These are phyloP conservation scores for Drosophila ohnishii DNA, from an alignment of 1,140 invertebrate species.

Conservation along the genomic window DNA sequence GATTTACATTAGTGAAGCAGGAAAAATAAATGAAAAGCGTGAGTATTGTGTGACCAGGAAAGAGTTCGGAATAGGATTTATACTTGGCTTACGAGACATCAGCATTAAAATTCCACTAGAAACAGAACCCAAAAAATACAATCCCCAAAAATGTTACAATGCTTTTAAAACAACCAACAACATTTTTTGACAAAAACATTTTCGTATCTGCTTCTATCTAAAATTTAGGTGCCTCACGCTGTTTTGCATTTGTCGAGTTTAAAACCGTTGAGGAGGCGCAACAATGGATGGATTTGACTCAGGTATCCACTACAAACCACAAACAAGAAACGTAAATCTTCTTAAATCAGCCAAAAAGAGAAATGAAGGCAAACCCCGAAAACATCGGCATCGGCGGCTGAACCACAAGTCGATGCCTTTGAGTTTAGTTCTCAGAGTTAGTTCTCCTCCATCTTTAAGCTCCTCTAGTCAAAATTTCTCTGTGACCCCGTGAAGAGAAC, in stretches of 20 bases:
- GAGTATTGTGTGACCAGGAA: slow-evolving; percentile 44
- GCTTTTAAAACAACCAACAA: slow-evolving; percentile 65
- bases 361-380: slow-evolving; percentile 2
- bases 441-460: not conserved
- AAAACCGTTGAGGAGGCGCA: slow-evolving; percentile 93
- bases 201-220: slow-evolving; percentile 84
- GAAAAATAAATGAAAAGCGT: slow-evolving; percentile 8
- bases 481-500: slow-evolving; percentile 15
- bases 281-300: slow-evolving; percentile 96
- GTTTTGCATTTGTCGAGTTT: slow-evolving; percentile 98
- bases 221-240: slow-evolving; percentile 92
- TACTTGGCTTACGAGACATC: slow-evolving; percentile 40
- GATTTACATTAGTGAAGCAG: slow-evolving; percentile 1
- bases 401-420: slow-evolving; percentile 3
- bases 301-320: slow-evolving; percentile 87
- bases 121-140: slow-evolving; percentile 20
- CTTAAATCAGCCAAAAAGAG: slow-evolving; percentile 16
- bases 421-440: slow-evolving; percentile 27
- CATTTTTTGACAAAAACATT: slow-evolving; percentile 82
- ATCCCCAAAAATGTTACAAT: slow-evolving; percentile 64
- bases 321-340: slow-evolving; percentile 37
- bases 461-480: slow-evolving; percentile 4
- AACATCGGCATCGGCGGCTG: slow-evolving; percentile 5
- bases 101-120: slow-evolving; percentile 25
- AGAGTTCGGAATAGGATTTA: slow-evolving; percentile 26